phyloP scores from a whole-genome alignment of 2,888 invertebrate species.

The Xestia sexstrigata region DNA sequence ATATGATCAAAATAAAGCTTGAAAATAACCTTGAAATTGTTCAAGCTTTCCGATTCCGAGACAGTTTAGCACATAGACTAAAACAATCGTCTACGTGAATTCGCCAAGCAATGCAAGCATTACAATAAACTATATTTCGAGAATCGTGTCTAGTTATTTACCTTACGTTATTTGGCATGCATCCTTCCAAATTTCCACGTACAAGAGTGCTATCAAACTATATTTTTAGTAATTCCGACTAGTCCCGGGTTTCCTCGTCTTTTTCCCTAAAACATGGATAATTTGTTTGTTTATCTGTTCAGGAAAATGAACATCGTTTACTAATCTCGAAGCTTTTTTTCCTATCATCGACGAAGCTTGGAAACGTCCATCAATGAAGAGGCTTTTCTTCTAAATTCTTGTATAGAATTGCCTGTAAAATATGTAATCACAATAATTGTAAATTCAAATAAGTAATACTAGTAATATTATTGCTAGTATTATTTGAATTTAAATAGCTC shows the following conservation, averaged over 20 bases:
- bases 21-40: background rate
- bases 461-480: background rate
- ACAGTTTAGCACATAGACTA: background rate
- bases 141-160: constrained; percentile 43
- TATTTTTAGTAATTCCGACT: constrained; percentile 66
- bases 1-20: background rate
- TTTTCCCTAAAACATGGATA: constrained; percentile 54
- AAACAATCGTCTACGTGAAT: constrained; percentile 14
- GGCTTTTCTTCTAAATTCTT: background rate
- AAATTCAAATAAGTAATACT: too few species aligned
- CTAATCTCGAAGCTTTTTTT: constrained; percentile 23
- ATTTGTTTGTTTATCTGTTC: constrained; percentile 55
- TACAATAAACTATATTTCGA: constrained; percentile 44
- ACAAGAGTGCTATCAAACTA: constrained; percentile 51
- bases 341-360: background rate
- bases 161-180: constrained; percentile 28
- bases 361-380: constrained; percentile 5
- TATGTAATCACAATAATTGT: too few species aligned
- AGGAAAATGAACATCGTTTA: constrained; percentile 39
- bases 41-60: too few species aligned
- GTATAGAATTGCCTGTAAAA: background rate
- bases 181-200: constrained; percentile 55
- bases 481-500: background rate
- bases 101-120: constrained; percentile 16
- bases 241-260: constrained; percentile 46